These are phyloP conservation scores for Brienomyrus brachyistius DNA, from an alignment of 2,113 vertebrate genomes.

Conservation along the genomic window DNA sequence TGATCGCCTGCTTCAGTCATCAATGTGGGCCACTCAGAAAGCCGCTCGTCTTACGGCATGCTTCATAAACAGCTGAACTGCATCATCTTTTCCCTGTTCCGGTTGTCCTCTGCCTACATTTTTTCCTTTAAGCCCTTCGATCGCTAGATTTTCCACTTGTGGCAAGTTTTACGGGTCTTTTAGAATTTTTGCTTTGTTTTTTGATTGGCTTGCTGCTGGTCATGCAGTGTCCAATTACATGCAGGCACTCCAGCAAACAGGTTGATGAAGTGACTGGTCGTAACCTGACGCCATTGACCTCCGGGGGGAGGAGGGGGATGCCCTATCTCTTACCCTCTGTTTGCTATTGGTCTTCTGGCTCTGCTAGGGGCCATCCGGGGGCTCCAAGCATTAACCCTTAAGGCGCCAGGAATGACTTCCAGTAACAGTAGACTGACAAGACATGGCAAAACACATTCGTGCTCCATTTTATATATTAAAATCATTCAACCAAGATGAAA, in stretches of 20 bases:
- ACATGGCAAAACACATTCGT: neutral
- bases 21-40: neutral
- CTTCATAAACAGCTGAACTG: neutral
- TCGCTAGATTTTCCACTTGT: neutral
- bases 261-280: constrained; percentile 1
- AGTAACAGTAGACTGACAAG: neutral
- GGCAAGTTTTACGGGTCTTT: neutral
- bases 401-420: neutral
- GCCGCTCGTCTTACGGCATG: neutral
- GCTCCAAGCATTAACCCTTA: constrained; percentile 9
- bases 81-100: too few relatives aligned
- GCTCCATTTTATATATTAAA: neutral
- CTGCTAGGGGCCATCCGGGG: neutral
- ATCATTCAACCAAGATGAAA: neutral
- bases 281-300: constrained; percentile 16
- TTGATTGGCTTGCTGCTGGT: neutral
- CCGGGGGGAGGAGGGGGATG: neutral
- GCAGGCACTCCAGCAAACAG: neutral
- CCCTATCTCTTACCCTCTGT: neutral
- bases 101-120: neutral
- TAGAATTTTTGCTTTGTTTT: neutral
- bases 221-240: neutral
- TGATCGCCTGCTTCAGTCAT: neutral
- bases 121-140: neutral
- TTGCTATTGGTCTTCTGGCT: constrained; percentile 18